Percentiles rank a stretch among this genome's conserved stretches.
Evolutionary conservation across 2,888 invertebrate species (phyloP).

Genomic region (Scaptomyza tumidula): DNA sequence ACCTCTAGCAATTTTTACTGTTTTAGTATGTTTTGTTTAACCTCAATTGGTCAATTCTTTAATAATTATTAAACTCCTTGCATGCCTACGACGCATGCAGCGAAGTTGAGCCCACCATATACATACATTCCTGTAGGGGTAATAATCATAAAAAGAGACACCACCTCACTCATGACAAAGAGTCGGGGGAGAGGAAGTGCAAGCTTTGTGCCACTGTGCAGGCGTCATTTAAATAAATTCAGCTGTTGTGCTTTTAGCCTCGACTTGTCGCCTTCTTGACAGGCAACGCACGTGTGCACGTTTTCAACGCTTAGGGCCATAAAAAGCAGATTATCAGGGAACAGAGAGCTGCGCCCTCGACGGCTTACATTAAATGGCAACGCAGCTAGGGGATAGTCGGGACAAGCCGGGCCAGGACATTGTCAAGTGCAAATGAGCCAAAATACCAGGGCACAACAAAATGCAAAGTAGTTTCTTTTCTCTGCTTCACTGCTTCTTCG

Average conservation of each 20-base stretch:
- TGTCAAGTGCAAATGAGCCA: constrained; percentile 71
- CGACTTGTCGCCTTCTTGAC: constrained; percentile 46
- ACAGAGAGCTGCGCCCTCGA: constrained; percentile 27
- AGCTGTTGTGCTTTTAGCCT: constrained; percentile 29
- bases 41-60: no score
- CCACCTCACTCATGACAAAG: constrained; percentile 2
- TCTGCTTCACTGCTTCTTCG: constrained; percentile 10
- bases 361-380: constrained; percentile 58
- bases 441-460: constrained; percentile 59
- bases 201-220: constrained; percentile 28
- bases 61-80: neutral
- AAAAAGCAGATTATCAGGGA: constrained; percentile 70
- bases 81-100: neutral
- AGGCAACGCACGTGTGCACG: constrained; percentile 70
- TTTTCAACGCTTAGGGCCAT: constrained; percentile 61
- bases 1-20: neutral
- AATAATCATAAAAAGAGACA: constrained; percentile 30
- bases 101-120: neutral
- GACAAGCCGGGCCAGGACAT: constrained; percentile 18
- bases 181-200: constrained; percentile 9
- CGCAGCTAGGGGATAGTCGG: constrained; percentile 15
- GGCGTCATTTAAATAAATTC: constrained; percentile 71
- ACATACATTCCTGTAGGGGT: neutral
- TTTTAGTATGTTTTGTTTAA: no score
- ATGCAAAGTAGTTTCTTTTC: constrained; percentile 45